A percentile compares a stretch with the other conserved stretches of the same genome.
Conservation (phyloP, 2,888 invertebrate genomes). For the Phymatocera aterrima region DNA sequence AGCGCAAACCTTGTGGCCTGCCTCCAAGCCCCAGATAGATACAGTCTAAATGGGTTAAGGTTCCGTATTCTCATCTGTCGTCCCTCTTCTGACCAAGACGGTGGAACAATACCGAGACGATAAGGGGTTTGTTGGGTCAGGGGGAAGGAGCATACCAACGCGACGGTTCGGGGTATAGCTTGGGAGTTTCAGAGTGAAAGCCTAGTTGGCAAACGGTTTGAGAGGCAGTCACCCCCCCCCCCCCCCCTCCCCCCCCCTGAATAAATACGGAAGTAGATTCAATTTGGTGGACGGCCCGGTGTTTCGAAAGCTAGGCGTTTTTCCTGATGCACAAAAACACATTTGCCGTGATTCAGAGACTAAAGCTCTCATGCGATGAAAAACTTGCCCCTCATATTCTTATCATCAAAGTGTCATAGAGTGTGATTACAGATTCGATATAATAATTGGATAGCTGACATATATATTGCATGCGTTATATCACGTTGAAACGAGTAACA, state of each 20-base stretch:
- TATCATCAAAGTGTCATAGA: background rate
- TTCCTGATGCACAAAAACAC: background rate
- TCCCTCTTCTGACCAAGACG: slow-evolving; percentile 49
- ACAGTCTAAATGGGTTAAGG: slow-evolving; percentile 52
- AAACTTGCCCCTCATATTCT: background rate
- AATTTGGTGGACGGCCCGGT: slow-evolving; percentile 30
- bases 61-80: slow-evolving; percentile 40
- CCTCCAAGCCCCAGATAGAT: slow-evolving; percentile 36
- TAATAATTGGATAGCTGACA: slow-evolving; percentile 15
- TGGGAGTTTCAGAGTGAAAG: slow-evolving; percentile 11
- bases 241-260: slow-evolving; percentile 43
- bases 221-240: slow-evolving; percentile 26
- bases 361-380: background rate
- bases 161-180: background rate
- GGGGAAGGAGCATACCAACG: slow-evolving; percentile 40
- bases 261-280: slow-evolving; percentile 48
- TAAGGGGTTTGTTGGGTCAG: slow-evolving; percentile 36
- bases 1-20: background rate
- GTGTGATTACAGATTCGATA: background rate
- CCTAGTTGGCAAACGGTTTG: slow-evolving; percentile 48
- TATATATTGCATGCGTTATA: background rate
- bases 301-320: background rate
- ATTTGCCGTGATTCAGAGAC: background rate
- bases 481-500: background rate
- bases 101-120: slow-evolving; percentile 50